Conservation (phyloP, 1,140 invertebrate genomes). For the Aphelenchoides besseyi region DNA sequence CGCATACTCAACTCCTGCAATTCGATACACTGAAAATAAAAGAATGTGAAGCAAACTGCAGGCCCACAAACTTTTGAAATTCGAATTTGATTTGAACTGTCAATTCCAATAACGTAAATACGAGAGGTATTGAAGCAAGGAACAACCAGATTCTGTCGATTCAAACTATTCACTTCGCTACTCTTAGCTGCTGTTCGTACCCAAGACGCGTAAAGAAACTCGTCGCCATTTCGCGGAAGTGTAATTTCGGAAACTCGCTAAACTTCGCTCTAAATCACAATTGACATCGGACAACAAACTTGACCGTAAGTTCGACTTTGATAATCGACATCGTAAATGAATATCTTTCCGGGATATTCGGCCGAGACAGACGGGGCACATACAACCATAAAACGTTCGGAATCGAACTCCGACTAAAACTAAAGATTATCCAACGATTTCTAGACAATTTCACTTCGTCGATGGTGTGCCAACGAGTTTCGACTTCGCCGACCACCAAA, state of each 20-base stretch:
- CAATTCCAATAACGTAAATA: conserved; percentile 38
- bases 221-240: conserved; percentile 29
- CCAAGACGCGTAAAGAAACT: conserved; percentile 35
- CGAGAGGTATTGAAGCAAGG: conserved; percentile 44
- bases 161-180: conserved; percentile 18
- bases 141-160: conserved; percentile 25
- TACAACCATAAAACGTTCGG: conserved; percentile 44
- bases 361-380: conserved; percentile 10
- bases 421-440: conserved; percentile 11
- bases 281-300: conserved; percentile 21
- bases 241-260: conserved; percentile 26
- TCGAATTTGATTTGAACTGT: conserved; percentile 24
- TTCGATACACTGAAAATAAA: conserved; percentile 20
- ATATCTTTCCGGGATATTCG: conserved; percentile 33
- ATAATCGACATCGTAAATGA: conserved; percentile 40
- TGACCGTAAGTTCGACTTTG: conserved; percentile 41
- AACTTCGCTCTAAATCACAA: conserved; percentile 6
- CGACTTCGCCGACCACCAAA: conserved; percentile 33
- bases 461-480: conserved; percentile 15
- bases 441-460: conserved; percentile 35
- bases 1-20: conserved; percentile 19
- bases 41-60: conserved; percentile 6
- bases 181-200: conserved; percentile 7
- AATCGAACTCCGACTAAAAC: conserved; percentile 47
- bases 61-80: conserved; percentile 30